Base-by-base conservation (phyloP, 2,888 invertebrate genomes). In the Acanthopleura granulata region DNA sequence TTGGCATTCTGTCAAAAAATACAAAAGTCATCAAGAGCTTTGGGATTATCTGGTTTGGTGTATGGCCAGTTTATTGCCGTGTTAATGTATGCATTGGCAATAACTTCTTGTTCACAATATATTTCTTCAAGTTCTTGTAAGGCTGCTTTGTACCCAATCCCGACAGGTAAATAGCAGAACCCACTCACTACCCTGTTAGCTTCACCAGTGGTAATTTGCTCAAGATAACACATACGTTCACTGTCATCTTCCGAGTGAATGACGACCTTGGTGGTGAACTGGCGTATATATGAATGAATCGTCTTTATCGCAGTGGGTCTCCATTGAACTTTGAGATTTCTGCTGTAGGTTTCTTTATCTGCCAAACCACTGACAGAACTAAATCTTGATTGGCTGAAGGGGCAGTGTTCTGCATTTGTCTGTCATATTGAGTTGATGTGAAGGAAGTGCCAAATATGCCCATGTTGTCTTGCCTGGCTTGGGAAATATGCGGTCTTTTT, bases 151-250 rank as follows among this genome's bases (percentile, higher is more conserved):
- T 75, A 75, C n/a, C 75, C 75, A 25, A 40, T 25, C 16, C 18
- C 57, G 18, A 74, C 72, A 9, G 71, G 72, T 40, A 77, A 49
- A 72, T 49, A 66, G 30, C 76, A 62, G 50, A 50, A 73, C 11
- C 76, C 74, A 29, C 22, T 74, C 15, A 77, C 74, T 9, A 77
- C 76, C 62, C 50, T 73, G 40, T 75, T 40, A 22, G 77, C 69
- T 51, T 77, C 77, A 15, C 72, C 77, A 22, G 27, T 62, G 0
- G 76, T 76, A 50, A 66, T 74, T 69, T 77, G 77, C 69, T 76
- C 74, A 22, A 77, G 62, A 74, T 71, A 77, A 29, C 49, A 76
- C 62, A 77, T 62, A 27, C 27, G 73, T 62, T 77, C 74, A 62
- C 73, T 76, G 29, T 57, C 73, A 50, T 16, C 22, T n/a, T 69